phyloP scores from a whole-genome alignment of 1,140 invertebrate genomes.

The Zophobas morio region DNA sequence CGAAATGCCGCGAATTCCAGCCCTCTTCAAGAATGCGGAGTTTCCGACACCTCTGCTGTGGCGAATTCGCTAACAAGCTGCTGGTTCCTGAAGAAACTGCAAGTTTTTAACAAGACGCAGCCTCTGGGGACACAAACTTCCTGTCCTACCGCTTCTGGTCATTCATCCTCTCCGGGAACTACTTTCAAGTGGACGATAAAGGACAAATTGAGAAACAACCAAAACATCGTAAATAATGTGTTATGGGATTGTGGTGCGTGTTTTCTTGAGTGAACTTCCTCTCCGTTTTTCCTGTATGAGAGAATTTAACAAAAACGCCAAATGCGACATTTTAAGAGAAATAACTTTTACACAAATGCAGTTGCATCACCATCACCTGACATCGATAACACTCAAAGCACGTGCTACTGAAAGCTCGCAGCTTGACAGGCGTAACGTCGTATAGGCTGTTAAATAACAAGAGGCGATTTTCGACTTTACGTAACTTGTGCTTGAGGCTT shows the following conservation, averaged over 20 bases:
- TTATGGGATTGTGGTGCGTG: constrained; percentile 8
- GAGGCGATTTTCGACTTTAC: constrained; percentile 6
- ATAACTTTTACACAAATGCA: constrained; percentile 3
- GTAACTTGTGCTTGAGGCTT: constrained; percentile 10
- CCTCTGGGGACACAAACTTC: constrained; percentile 29
- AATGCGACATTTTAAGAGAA: constrained; percentile 23
- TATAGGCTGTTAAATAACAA: not conserved
- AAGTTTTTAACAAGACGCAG: constrained; percentile 40
- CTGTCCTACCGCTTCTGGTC: constrained; percentile 30
- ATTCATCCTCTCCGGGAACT: constrained; percentile 18
- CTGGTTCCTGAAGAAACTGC: constrained; percentile 29
- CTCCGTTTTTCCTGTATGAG: not conserved
- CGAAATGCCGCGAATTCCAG: constrained; percentile 30
- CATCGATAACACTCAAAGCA: constrained; percentile 44
- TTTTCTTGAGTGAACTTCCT: constrained; percentile 24
- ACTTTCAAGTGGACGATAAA: constrained; percentile 20
- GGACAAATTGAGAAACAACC: constrained; percentile 30
- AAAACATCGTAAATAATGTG: constrained; percentile 35
- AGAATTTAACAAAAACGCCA: constrained; percentile 1
- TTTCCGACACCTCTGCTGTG: constrained; percentile 37
- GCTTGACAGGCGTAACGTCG: constrained; percentile 28
- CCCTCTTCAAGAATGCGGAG: constrained; percentile 12
- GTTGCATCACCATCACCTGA: constrained; percentile 22
- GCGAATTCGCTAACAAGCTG: constrained; percentile 39
- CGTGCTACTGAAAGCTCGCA: constrained; percentile 51